Percentiles rank a stretch among this genome's conserved stretches.
Evolutionary conservation across 2,888 invertebrate species (phyloP).

Genomic region (Eupithecia centaureata): DNA sequence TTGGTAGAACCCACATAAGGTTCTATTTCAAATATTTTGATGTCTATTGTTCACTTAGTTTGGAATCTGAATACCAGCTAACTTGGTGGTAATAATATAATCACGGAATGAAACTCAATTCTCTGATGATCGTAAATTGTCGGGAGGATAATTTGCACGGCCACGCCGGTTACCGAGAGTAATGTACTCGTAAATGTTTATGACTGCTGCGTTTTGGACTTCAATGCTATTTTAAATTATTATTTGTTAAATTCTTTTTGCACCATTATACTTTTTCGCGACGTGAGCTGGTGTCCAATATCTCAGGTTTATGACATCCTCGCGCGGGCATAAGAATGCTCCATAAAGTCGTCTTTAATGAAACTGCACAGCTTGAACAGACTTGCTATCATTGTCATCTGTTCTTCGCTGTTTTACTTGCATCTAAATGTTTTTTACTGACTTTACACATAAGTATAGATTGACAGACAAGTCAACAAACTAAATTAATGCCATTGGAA

Average conservation of each 20-base stretch:
- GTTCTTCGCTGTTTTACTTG: constrained; percentile 9
- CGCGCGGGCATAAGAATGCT: constrained; percentile 53
- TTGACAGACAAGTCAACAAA: constrained; percentile 49
- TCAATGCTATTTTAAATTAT: constrained; percentile 72
- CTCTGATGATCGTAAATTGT: constrained; percentile 55
- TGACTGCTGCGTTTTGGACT: constrained; percentile 69
- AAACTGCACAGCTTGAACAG: constrained; percentile 22
- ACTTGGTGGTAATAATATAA: constrained; percentile 42
- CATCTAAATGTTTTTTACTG: constrained; percentile 18
- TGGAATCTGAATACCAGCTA: constrained; percentile 21
- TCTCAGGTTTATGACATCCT: constrained; percentile 64
- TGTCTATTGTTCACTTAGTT: constrained; percentile 42
- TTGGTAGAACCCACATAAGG: constrained; percentile 42
- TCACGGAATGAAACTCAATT: constrained; percentile 45
- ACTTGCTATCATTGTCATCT: constrained; percentile 18
- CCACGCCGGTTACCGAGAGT: constrained; percentile 70
- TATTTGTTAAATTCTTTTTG: constrained; percentile 61
- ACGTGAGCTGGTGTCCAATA: constrained; percentile 62
- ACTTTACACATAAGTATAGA: constrained; percentile 6
- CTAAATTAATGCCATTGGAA: constrained; percentile 65
- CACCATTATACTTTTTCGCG: constrained; percentile 62
- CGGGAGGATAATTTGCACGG: constrained; percentile 66
- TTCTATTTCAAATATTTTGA: constrained; percentile 54
- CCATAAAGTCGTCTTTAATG: constrained; percentile 43
- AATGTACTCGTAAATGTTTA: constrained; percentile 83